Base-by-base conservation (phyloP, 1,140 invertebrate genomes). In the Ceratina australensis region DNA sequence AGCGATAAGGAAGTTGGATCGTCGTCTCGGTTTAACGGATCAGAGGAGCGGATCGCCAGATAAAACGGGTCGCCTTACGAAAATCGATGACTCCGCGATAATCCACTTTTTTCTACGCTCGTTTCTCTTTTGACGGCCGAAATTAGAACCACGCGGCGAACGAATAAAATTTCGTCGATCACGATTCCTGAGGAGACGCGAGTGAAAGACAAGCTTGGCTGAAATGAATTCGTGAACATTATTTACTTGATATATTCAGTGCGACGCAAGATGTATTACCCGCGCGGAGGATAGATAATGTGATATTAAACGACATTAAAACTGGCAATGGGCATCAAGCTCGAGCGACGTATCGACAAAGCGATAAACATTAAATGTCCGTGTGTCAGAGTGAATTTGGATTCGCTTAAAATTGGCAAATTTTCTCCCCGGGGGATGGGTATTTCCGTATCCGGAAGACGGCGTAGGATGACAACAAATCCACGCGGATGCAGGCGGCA, bases 1-100 rank as follows among this genome's bases (percentile, higher is more conserved):
- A 77, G 49, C 57, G 67, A 77, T 72, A 72, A 72, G 67, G 22
- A 77, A 77, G 47, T 71, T 61, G 10, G 54, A 24, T n/a, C 52
- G 61, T 59, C 63, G 65, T 69, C 33, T 42, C 33, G 33, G 33
- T 76, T 76, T 76, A 76, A 76, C 69, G 74, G 74, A 61, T 69
- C 56, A 49, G 61, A 76, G 47, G 61, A 76, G 50, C 56, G n/a
- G 24, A 3, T n/a, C 24, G 47, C 20, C 15, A 61, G 65, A 76
- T 67, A 28, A 47, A 15, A 20, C n/a, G 10, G 49, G 50, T 42
- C 5, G 54, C 47, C 15, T 54, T 28, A 24, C 26, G 72, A n/a
- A n/a, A 59, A 75, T 68, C 74, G 66, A 57, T 33, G 47, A 73
- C n/a, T 52, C 18, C 42, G 15, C 64, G 33, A 42, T 66, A 54